Evolutionary conservation across 1,140 invertebrate genomes (phyloP).

Genomic region (Brachionus paranguensis): DNA sequence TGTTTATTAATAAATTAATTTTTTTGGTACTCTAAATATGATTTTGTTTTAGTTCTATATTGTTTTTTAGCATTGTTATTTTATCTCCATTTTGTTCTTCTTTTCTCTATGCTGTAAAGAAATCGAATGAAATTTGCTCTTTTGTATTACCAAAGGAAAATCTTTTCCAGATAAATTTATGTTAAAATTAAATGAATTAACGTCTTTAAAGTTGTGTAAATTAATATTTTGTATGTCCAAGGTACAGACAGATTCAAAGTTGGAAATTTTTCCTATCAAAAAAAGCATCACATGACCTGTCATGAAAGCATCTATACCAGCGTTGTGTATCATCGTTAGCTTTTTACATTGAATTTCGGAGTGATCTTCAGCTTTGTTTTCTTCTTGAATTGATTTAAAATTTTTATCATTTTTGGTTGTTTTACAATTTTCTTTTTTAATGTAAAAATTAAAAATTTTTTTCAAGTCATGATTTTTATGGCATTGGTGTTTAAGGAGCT

Average conservation of each 20-base stretch:
- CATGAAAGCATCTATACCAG: constrained; percentile 59
- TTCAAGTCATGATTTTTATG: constrained; percentile 53
- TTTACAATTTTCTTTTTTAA: constrained; percentile 42
- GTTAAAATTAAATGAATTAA: constrained; percentile 47
- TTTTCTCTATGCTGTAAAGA: constrained; percentile 49
- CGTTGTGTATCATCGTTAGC: constrained; percentile 47
- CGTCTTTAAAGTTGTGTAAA: constrained; percentile 40
- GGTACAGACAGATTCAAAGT: constrained; percentile 22
- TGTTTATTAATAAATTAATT: background rate
- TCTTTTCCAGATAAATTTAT: constrained; percentile 54
- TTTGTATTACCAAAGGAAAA: constrained; percentile 49
- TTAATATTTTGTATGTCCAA: background rate
- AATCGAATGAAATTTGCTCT: constrained; percentile 49
- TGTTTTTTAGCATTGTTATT: background rate
- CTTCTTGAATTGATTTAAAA: background rate
- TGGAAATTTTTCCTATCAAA: constrained; percentile 44
- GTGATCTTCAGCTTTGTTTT: background rate
- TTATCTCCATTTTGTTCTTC: constrained; percentile 11
- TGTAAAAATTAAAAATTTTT: constrained; percentile 45
- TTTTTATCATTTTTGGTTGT: background rate
- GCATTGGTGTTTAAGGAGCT: constrained; percentile 47
- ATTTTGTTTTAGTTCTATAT: background rate
- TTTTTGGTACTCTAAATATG: background rate
- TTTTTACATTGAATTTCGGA: background rate
- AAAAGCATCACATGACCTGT: constrained; percentile 54